These are phyloP conservation scores for Leucosticte australis DNA, from an alignment of 2,113 vertebrate species.

Conservation along the genomic window DNA sequence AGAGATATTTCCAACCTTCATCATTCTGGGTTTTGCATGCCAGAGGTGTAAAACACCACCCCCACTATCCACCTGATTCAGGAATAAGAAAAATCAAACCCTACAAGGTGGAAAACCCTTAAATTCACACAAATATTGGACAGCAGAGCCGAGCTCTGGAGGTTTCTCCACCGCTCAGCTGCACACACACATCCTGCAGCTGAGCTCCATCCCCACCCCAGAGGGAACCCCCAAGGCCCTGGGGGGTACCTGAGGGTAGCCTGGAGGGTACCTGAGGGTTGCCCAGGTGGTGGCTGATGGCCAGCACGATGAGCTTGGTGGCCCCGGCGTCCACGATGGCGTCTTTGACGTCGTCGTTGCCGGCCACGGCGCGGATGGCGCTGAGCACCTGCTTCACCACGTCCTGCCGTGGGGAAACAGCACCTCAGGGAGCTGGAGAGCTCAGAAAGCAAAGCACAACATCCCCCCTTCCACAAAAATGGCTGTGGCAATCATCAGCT, in stretches of 20 bases:
- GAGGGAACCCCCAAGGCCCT: background rate
- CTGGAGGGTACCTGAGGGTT: slow-evolving; percentile 76
- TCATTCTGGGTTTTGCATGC: rapidly evolving
- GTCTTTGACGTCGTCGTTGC: slow-evolving; percentile 94
- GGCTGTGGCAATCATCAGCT: rapidly evolving
- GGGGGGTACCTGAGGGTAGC: slow-evolving; percentile 71
- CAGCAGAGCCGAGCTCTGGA: rapidly evolving
- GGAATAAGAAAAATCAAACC: background rate
- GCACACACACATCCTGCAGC: background rate
- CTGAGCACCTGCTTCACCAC: slow-evolving; percentile 88
- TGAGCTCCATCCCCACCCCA: background rate
- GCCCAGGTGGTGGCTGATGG: slow-evolving; percentile 84
- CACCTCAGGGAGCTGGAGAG: background rate
- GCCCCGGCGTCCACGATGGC: slow-evolving; percentile 82
- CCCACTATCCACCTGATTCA: no score
- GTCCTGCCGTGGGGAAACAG: slow-evolving; percentile 70
- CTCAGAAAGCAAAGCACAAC: background rate
- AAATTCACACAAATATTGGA: background rate
- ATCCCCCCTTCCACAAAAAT: rapidly evolving
- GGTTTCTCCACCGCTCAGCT: rapidly evolving
- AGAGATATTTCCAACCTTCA: background rate
- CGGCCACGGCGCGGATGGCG: slow-evolving; percentile 85
- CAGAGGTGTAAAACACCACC: background rate
- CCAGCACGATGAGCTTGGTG: slow-evolving; percentile 84
- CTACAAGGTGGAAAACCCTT: rapidly evolving